A percentile compares a stretch with the other conserved stretches of the same genome.
phyloP scores from a whole-genome alignment of 1,140 invertebrate genomes.

The Leucophenga varia region DNA sequence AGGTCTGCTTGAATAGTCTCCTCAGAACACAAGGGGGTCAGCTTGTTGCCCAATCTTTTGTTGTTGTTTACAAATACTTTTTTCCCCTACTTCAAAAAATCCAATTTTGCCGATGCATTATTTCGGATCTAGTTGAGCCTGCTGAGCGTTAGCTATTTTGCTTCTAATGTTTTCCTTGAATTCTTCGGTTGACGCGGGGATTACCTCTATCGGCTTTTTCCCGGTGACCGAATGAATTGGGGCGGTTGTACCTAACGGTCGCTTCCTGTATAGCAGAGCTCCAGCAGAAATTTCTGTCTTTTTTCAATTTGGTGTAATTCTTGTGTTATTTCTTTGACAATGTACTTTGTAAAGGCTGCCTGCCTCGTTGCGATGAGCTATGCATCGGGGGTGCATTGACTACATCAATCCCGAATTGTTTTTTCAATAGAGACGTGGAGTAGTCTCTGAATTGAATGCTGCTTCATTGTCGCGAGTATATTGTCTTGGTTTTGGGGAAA shows the following conservation, averaged over 20 bases:
- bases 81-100: slow-evolving; percentile 7
- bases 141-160: slow-evolving; percentile 2
- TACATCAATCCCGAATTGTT: slow-evolving; percentile 8
- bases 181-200: slow-evolving; percentile 5
- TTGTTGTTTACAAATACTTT: slow-evolving; percentile 8
- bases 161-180: slow-evolving; percentile 4
- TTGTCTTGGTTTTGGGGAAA: slow-evolving; percentile 10
- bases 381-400: slow-evolving; percentile 15
- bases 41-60: slow-evolving; percentile 18
- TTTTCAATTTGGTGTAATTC: slow-evolving; percentile 9
- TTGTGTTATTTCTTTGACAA: slow-evolving; percentile 10
- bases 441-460: slow-evolving; percentile 16
- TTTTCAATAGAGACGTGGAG: slow-evolving; percentile 6
- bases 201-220: slow-evolving; percentile 11
- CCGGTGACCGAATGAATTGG: slow-evolving; percentile 15
- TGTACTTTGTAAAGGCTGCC: slow-evolving; percentile 13
- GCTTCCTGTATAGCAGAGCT: too few species aligned
- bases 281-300: slow-evolving; percentile 13
- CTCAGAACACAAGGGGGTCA: slow-evolving; percentile 9
- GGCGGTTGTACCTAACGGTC: slow-evolving; percentile 13
- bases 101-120: not conserved
- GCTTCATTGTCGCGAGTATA: slow-evolving; percentile 18
- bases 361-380: slow-evolving; percentile 19
- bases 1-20: slow-evolving; percentile 13
- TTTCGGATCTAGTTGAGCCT: not conserved